These are phyloP conservation scores for Boloria selene DNA, from an alignment of 2,888 invertebrate species.

Conservation along the genomic window DNA sequence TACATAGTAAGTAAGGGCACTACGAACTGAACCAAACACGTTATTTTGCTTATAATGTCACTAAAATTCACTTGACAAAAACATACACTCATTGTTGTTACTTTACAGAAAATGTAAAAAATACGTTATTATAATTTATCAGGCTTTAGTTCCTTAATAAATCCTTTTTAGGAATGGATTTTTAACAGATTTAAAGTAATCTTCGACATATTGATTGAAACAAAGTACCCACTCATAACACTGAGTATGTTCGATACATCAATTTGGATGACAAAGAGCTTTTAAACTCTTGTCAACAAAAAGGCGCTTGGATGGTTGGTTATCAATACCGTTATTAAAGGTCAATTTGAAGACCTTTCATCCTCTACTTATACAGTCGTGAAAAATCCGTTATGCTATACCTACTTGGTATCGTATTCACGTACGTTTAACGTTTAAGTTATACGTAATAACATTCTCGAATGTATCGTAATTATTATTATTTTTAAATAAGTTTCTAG, in stretches of 20 bases:
- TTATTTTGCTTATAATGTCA: too few relatives aligned
- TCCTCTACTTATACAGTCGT: slow-evolving; percentile 25
- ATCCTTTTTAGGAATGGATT: too few relatives aligned
- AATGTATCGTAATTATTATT: slow-evolving; percentile 3
- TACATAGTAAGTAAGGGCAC: too few relatives aligned
- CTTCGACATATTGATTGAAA: slow-evolving; percentile 2
- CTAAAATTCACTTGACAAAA: too few relatives aligned
- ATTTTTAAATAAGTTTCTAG: too few relatives aligned
- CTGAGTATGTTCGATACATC: slow-evolving; percentile 6
- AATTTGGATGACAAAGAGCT: slow-evolving; percentile 36
- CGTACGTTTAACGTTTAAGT: too few relatives aligned
- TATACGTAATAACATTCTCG: slow-evolving; percentile 25
- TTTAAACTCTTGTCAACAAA: slow-evolving; percentile 32
- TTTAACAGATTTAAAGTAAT: too few relatives aligned
- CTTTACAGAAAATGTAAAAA: too few relatives aligned
- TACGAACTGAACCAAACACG: too few relatives aligned
- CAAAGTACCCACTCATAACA: slow-evolving; percentile 16
- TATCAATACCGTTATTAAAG: slow-evolving; percentile 38
- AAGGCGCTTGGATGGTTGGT: slow-evolving; percentile 31
- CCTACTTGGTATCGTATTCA: slow-evolving; percentile 17
- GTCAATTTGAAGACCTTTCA: slow-evolving; percentile 33
- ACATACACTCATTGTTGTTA: too few relatives aligned
- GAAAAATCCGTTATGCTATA: slow-evolving; percentile 30
- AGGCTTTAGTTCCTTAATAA: too few relatives aligned
- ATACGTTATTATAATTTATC: too few relatives aligned